Evolutionary conservation across 2,888 invertebrate species (phyloP), one percentile per base, ranked within the genome.

Genomic region (Luperina testacea): DNA sequence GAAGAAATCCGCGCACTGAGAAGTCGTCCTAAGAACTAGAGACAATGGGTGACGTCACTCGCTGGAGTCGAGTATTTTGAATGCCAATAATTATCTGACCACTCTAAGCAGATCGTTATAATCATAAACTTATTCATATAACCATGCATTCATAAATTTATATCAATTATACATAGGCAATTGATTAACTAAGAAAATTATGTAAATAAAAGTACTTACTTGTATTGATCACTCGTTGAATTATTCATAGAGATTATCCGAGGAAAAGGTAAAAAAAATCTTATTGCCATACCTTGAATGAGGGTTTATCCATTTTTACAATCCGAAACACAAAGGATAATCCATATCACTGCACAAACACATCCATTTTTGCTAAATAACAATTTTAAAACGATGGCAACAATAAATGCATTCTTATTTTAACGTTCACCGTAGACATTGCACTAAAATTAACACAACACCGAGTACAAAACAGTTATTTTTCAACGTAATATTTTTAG

Each of bases 301-400:
- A 92, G 59, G 96, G 96, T 90, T 96, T 96, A 88, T 96, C 96
- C 96, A 97, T 96, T 87, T 92, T 87, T 89, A 89, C 84, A 94
- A 94, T 94, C 95, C 94, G 91, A 90, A 68, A 90, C 92, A 93
- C 92, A 93, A 92, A 93, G 92, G 91, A 91, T 90, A 86, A 88
- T 89, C 90, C 87, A 87, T 84, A 78, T 83, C 90, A 87, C 87
- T 92, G 92, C 94, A 90, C 90, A 90, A 85, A 90, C 89, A 91
- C 91, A 85, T 88, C 87, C 90, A 90, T 89, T 89, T 89, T 71
- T 80, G 82, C 80, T 78, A 82, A 85, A 86, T 84, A 88, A 88
- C 87, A 89, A 89, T 90, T 87, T 90, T 87, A 86, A 80, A 91
- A 93, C 93, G 92, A 92, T 92, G 90, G 86, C 89, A 27, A 48